A percentile compares a stretch with the other conserved stretches of the same genome.
phyloP scores from a whole-genome alignment of 2,888 invertebrate species.

The Ceratothoa steindachneri region DNA sequence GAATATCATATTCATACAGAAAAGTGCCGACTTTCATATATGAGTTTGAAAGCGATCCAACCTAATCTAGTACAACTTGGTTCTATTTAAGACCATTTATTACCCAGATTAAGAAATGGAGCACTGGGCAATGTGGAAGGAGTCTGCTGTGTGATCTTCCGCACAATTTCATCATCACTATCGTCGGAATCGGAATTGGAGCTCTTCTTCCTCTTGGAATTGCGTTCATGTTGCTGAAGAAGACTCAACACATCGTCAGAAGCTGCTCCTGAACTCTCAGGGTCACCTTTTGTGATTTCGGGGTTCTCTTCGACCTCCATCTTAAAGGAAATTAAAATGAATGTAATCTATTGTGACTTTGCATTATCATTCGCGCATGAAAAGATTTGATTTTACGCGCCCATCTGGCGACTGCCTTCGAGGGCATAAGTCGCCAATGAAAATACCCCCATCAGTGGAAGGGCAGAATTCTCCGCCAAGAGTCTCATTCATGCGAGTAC shows the following conservation, averaged over 20 bases:
- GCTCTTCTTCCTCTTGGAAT: slow-evolving; percentile 60
- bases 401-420: too few species aligned
- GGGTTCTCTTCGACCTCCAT: slow-evolving; percentile 2
- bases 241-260: slow-evolving; percentile 34
- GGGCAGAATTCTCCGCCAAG: background rate
- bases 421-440: too few species aligned
- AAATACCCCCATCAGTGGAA: too few species aligned
- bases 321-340: background rate
- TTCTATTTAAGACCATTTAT: too few species aligned
- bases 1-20: too few species aligned
- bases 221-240: slow-evolving; percentile 37
- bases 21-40: too few species aligned
- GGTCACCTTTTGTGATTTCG: slow-evolving; percentile 16
- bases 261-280: slow-evolving; percentile 10
- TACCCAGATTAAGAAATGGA: too few species aligned
- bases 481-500: too few species aligned
- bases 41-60: too few species aligned
- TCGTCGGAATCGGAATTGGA: slow-evolving; percentile 44
- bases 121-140: background rate
- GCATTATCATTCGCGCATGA: too few species aligned
- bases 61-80: too few species aligned
- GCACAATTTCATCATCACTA: slow-evolving; percentile 53
- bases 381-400: too few species aligned
- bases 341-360: background rate
- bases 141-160: slow-evolving; percentile 49